Evolutionary conservation across 1,140 invertebrate genomes (phyloP).

Genomic region (Trichonephila clavipes): DNA sequence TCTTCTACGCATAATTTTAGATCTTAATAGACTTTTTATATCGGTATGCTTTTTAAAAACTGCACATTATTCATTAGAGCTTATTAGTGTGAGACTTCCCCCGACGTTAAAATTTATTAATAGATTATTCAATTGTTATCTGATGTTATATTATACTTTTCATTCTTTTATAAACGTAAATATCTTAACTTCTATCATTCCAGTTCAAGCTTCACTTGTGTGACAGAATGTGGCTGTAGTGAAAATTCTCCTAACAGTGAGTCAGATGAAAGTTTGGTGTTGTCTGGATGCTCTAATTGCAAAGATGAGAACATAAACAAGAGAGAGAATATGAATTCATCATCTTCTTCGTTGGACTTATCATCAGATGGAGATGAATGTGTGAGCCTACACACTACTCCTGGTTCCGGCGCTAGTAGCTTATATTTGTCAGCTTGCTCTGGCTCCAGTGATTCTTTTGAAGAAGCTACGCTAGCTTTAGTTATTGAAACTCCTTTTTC

Average conservation of each 20-base stretch:
- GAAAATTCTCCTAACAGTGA: slow-evolving; percentile 9
- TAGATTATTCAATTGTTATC: too few species aligned
- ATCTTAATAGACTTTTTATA: too few species aligned
- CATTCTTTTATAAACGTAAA: too few species aligned
- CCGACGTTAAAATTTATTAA: too few species aligned
- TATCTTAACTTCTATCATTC: slow-evolving; percentile 3
- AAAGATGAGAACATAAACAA: neutral
- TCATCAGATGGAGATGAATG: slow-evolving; percentile 46
- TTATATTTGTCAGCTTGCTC: slow-evolving; percentile 73
- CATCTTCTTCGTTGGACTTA: slow-evolving; percentile 43
- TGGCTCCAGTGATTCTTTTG: slow-evolving; percentile 68
- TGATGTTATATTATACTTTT: too few species aligned
- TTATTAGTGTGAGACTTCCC: too few species aligned
- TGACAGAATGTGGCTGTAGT: slow-evolving; percentile 75
- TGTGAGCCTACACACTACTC: neutral
- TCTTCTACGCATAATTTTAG: too few species aligned
- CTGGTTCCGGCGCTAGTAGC: slow-evolving; percentile 60
- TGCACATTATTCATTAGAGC: too few species aligned
- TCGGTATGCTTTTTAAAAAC: too few species aligned
- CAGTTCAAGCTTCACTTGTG: slow-evolving; percentile 76
- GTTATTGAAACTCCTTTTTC: neutral
- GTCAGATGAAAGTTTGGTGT: slow-evolving; percentile 44
- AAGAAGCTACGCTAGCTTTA: slow-evolving; percentile 31
- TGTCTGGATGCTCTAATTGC: slow-evolving; percentile 57
- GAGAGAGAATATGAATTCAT: neutral